Conservation (phyloP, 2,888 invertebrate genomes). For the Melanophora roralis region DNA sequence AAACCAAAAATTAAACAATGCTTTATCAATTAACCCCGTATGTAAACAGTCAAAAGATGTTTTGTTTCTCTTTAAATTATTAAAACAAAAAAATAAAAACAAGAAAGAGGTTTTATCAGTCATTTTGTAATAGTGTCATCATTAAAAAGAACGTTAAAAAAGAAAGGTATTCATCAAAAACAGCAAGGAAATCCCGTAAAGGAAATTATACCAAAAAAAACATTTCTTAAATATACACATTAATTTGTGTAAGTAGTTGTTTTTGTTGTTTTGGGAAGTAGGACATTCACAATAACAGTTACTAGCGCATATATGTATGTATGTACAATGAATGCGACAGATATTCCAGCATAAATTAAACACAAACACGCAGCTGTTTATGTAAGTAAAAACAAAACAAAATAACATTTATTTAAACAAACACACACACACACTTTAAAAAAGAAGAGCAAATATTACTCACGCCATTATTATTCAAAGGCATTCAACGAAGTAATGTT, state of each 20-base stretch:
- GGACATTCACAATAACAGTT: constrained; percentile 39
- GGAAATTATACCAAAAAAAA: constrained; percentile 43
- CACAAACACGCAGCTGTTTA: constrained; percentile 46
- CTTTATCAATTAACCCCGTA: constrained; percentile 29
- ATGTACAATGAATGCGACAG: constrained; percentile 14
- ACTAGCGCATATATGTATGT: constrained; percentile 14
- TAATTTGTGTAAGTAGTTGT: constrained; percentile 17
- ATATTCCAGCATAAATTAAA: background rate
- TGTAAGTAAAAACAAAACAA: constrained; percentile 34
- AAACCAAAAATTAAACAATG: constrained; percentile 13
- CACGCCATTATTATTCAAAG: constrained; percentile 59
- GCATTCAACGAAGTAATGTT: constrained; percentile 40
- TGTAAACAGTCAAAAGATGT: background rate
- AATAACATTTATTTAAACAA: constrained; percentile 19
- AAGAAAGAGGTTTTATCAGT: constrained; percentile 45
- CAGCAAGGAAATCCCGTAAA: constrained; percentile 39
- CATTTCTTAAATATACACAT: background rate
- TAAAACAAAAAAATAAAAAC: background rate
- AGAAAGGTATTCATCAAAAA: constrained; percentile 65
- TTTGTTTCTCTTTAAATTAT: background rate
- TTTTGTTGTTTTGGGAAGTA: background rate
- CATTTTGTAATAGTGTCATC: constrained; percentile 53
- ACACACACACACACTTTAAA: background rate
- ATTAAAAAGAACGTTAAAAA: constrained; percentile 54
- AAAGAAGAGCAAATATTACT: constrained; percentile 27